These are phyloP conservation scores for Scomberomorus guttatus DNA, from an alignment of 2,797 vertebrate species.

Conservation along the genomic window DNA sequence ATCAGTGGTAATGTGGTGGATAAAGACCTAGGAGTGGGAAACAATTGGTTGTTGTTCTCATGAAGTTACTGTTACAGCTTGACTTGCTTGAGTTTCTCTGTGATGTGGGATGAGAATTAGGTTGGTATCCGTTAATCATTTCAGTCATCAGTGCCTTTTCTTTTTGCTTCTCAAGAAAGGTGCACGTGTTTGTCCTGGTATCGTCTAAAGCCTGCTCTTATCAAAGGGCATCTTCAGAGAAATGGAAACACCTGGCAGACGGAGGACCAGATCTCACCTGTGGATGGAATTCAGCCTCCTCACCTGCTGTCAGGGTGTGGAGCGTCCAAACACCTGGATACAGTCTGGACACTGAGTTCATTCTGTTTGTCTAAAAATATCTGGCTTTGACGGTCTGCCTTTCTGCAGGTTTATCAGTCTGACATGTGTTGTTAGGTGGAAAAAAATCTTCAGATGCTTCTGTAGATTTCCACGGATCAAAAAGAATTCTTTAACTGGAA, in stretches of 20 bases:
- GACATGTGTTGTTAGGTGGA: constrained; percentile 45
- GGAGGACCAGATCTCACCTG: constrained; percentile 53
- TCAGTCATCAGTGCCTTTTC: constrained; percentile 8
- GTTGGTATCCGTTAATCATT: constrained; percentile 30
- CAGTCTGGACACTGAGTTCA: constrained; percentile 48
- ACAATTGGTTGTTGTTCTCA: constrained; percentile 58
- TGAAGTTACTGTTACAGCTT: constrained; percentile 27
- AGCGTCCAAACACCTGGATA: constrained; percentile 63
- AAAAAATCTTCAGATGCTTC: constrained; percentile 30
- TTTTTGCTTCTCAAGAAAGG: not conserved
- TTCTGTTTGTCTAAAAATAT: constrained; percentile 38
- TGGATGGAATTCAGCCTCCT: constrained; percentile 48
- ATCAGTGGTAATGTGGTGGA: constrained; percentile 32
- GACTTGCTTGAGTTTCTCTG: constrained; percentile 19
- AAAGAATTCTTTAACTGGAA: constrained; percentile 37
- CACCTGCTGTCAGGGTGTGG: constrained; percentile 29
- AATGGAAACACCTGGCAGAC: constrained; percentile 60
- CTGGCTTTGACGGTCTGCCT: constrained; percentile 16
- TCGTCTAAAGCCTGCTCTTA: constrained; percentile 35
- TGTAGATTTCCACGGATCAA: constrained; percentile 41
- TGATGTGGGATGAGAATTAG: constrained; percentile 35
- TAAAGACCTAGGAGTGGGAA: constrained; percentile 21
- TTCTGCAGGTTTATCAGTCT: constrained; percentile 32
- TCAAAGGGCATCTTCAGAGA: constrained; percentile 42
- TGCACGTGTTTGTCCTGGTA: constrained; percentile 38